Conservation (phyloP, 2,797 vertebrate genomes). For the Enteromius viviparus region DNA sequence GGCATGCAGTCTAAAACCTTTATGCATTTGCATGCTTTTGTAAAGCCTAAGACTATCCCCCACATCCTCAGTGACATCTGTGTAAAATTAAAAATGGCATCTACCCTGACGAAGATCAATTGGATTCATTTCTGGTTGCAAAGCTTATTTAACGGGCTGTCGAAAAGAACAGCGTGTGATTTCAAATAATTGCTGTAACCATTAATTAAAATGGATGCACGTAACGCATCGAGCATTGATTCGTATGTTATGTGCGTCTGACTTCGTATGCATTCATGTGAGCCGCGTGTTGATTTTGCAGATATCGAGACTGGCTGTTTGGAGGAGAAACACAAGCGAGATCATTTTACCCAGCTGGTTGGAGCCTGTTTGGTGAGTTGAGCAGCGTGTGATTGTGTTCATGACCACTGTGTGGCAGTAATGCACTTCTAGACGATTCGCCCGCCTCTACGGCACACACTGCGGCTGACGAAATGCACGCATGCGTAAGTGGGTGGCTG, state of each 20-base stretch:
- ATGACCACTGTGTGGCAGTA: conserved; percentile 61
- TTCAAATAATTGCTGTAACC: neutral
- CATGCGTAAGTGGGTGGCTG: conserved; percentile 36
- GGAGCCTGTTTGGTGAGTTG: conserved; percentile 94
- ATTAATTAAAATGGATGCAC: neutral
- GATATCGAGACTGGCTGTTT: conserved; percentile 97
- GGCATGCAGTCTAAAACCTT: neutral
- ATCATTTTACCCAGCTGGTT: conserved; percentile 95
- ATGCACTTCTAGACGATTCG: conserved; percentile 33
- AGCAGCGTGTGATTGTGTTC: neutral
- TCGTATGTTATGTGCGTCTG: neutral
- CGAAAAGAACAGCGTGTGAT: neutral
- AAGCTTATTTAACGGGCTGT: neutral
- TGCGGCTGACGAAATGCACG: conserved; percentile 25
- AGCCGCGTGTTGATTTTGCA: conserved; percentile 63
- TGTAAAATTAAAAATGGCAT: neutral
- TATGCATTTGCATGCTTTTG: neutral
- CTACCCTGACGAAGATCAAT: neutral
- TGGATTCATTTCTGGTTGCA: neutral
- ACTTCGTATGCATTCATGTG: neutral
- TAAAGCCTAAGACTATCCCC: neutral
- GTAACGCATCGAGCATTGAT: neutral
- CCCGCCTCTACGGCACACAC: neutral
- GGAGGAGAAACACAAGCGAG: conserved; percentile 97
- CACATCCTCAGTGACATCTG: neutral